These are phyloP conservation scores for Myotis pilosus DNA, from an alignment of 2,797 vertebrate genomes.

Conservation along the genomic window DNA sequence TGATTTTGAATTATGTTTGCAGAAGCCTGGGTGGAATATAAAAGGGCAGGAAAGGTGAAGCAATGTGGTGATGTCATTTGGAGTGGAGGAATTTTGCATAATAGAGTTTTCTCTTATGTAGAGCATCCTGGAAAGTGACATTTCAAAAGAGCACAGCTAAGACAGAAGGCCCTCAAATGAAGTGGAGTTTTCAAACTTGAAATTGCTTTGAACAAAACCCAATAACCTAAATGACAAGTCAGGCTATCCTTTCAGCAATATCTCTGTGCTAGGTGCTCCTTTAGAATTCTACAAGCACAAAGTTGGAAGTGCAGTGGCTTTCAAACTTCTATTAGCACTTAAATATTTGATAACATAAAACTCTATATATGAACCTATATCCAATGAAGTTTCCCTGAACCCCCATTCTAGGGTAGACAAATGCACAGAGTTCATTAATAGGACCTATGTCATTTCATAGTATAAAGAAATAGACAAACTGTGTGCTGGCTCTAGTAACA, in stretches of 20 bases:
- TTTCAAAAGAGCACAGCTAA: constrained; percentile 64
- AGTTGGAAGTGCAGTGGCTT: neutral
- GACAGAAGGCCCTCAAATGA: constrained; percentile 26
- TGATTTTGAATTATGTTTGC: constrained; percentile 67
- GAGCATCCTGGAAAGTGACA: constrained; percentile 43
- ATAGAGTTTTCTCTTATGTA: constrained; percentile 57
- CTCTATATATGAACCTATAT: neutral
- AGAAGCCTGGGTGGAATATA: neutral
- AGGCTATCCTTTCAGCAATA: neutral
- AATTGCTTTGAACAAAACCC: neutral
- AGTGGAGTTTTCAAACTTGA: constrained; percentile 27
- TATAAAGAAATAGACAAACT: neutral
- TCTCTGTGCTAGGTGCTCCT: neutral
- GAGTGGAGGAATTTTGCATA: constrained; percentile 59
- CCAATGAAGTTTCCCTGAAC: neutral
- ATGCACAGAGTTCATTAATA: neutral
- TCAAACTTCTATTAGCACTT: neutral
- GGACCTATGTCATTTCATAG: neutral
- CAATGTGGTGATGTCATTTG: constrained; percentile 41
- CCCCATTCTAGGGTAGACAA: neutral
- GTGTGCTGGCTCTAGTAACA: neutral
- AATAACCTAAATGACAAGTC: neutral
- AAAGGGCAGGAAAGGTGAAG: constrained; percentile 43
- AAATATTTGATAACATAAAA: neutral
- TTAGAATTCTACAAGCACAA: neutral